Conservation (phyloP, 2,113 vertebrate species). For the Corythoichthys intestinalis region DNA sequence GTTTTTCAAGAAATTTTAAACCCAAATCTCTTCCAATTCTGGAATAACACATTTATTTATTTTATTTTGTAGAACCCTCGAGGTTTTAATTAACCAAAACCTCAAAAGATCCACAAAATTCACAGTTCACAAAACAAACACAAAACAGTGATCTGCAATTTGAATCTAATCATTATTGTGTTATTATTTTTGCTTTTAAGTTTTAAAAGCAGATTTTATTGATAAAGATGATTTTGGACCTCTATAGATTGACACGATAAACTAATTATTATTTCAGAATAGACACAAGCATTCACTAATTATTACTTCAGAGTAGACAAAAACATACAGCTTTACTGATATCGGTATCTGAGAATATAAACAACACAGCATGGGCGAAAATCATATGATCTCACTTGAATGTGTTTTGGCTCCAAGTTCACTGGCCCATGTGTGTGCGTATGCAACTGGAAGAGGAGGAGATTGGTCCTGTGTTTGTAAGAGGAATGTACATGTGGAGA, state of each 20-base stretch:
- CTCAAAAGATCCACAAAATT: too few species aligned
- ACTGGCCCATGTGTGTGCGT: not conserved
- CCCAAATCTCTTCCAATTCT: too few species aligned
- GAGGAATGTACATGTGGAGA: conserved; percentile 73
- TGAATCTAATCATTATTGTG: too few species aligned
- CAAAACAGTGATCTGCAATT: too few species aligned
- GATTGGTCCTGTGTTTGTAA: conserved; percentile 18
- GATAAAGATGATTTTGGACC: too few species aligned
- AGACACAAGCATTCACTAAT: not conserved
- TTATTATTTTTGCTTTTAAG: too few species aligned
- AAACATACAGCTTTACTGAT: not conserved
- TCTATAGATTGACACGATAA: not conserved
- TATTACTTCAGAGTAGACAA: too few species aligned
- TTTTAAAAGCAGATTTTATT: not conserved
- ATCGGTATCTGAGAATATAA: not conserved
- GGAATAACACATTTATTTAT: too few species aligned
- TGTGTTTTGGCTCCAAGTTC: not conserved
- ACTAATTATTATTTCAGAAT: not conserved
- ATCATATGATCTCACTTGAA: not conserved
- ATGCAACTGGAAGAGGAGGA: not conserved
- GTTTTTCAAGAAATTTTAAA: too few species aligned
- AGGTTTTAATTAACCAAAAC: too few species aligned
- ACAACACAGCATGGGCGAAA: not conserved
- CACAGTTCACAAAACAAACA: too few species aligned
- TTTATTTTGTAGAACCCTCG: too few species aligned